A percentile compares a stretch with the other conserved stretches of the same genome.
Conservation (phyloP, 2,888 invertebrate genomes). For the Mechanitis messenoides region DNA sequence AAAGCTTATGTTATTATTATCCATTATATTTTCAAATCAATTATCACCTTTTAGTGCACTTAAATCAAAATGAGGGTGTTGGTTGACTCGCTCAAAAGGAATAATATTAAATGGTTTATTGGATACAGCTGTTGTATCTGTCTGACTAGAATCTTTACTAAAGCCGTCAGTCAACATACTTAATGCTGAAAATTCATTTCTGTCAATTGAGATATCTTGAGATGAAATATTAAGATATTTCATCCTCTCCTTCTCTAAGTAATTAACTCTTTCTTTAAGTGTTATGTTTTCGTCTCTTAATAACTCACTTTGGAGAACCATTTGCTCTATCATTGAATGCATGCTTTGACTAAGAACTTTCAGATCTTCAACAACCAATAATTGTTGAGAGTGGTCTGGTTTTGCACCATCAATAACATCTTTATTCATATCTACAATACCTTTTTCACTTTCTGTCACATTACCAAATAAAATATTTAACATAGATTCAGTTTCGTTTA, state of each 20-base stretch:
- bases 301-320: constrained; percentile 80
- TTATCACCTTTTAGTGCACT: constrained; percentile 3
- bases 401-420: constrained; percentile 64
- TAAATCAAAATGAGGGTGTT: constrained; percentile 25
- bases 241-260: constrained; percentile 74
- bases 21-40: background rate
- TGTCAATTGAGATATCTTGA: constrained; percentile 42
- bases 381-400: constrained; percentile 77
- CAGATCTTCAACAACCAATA: constrained; percentile 80
- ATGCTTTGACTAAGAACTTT: constrained; percentile 80
- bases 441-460: constrained; percentile 38
- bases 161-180: constrained; percentile 24
- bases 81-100: constrained; percentile 35
- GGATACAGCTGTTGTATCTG: constrained; percentile 8
- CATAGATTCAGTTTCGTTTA: constrained; percentile 82
- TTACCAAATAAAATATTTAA: constrained; percentile 60
- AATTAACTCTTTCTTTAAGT: constrained; percentile 75
- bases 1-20: too few species aligned
- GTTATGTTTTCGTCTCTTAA: constrained; percentile 79
- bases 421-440: constrained; percentile 37
- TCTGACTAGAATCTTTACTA: constrained; percentile 30
- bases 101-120: constrained; percentile 34
- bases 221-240: constrained; percentile 58
- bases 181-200: constrained; percentile 37
- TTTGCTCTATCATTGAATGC: constrained; percentile 70